These are phyloP conservation scores for Parnassius orleans DNA, from an alignment of 2,888 invertebrate genomes.

Conservation along the genomic window DNA sequence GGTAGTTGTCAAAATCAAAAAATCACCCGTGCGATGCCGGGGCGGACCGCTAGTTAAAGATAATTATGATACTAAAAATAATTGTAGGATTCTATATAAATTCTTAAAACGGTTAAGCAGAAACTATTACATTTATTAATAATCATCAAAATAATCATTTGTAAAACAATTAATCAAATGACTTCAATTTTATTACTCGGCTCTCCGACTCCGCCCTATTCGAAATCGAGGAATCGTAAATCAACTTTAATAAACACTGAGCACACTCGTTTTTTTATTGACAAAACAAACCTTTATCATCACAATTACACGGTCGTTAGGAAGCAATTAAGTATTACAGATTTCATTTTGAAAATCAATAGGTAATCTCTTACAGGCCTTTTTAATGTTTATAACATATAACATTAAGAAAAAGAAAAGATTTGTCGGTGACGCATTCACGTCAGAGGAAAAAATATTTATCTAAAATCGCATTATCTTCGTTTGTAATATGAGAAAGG, in stretches of 20 bases:
- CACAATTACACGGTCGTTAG: slow-evolving; percentile 75
- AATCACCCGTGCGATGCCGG: too few species aligned
- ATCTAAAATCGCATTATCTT: slow-evolving; percentile 51
- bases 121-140: slow-evolving; percentile 16
- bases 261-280: slow-evolving; percentile 49
- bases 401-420: slow-evolving; percentile 17
- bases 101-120: too few species aligned
- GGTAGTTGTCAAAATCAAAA: too few species aligned
- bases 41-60: too few species aligned
- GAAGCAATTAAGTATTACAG: slow-evolving; percentile 53
- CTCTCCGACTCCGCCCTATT: slow-evolving; percentile 62
- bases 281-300: slow-evolving; percentile 73
- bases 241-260: slow-evolving; percentile 64
- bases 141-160: slow-evolving; percentile 46
- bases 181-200: slow-evolving; percentile 71
- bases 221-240: slow-evolving; percentile 62
- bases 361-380: not conserved
- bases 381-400: slow-evolving; percentile 14
- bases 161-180: slow-evolving; percentile 57
- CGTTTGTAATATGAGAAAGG: slow-evolving; percentile 58
- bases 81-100: too few species aligned
- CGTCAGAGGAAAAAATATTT: slow-evolving; percentile 36
- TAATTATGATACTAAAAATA: too few species aligned
- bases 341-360: slow-evolving; percentile 43
- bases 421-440: slow-evolving; percentile 34